Evolutionary conservation across 2,888 invertebrate species (phyloP).

Genomic region (Eristalis arbustorum): DNA sequence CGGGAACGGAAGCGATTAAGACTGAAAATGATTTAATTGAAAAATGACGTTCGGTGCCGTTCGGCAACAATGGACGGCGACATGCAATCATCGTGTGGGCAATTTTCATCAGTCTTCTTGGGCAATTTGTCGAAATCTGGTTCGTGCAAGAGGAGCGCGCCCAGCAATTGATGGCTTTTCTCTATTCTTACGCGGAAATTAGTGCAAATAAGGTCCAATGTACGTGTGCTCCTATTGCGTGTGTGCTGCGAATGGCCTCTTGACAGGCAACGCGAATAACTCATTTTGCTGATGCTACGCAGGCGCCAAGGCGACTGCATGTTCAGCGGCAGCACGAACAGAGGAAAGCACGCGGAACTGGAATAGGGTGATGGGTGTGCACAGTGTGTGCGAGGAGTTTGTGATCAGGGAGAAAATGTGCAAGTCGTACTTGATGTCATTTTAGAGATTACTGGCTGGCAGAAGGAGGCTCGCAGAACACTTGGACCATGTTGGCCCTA

Average conservation of each 20-base stretch:
- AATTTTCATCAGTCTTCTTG: not conserved
- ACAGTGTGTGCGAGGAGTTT: conserved; percentile 28
- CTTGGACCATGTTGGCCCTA: too few species aligned
- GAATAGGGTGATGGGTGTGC: not conserved
- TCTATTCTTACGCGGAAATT: conserved; percentile 25
- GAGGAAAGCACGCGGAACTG: conserved; percentile 32
- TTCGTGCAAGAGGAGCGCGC: conserved; percentile 13
- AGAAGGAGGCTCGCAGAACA: too few species aligned
- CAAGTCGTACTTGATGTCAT: not conserved
- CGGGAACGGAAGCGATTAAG: conserved; percentile 57
- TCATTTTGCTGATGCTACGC: conserved; percentile 54
- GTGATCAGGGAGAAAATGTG: not conserved
- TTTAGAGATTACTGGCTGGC: not conserved
- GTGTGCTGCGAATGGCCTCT: not conserved
- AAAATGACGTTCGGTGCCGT: not conserved
- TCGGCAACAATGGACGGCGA: not conserved
- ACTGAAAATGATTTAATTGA: conserved; percentile 44
- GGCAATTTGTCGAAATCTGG: conserved; percentile 29
- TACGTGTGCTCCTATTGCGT: conserved; percentile 8
- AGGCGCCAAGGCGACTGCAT: conserved; percentile 53
- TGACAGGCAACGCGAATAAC: conserved; percentile 17
- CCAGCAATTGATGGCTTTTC: conserved; percentile 1
- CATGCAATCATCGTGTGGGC: not conserved
- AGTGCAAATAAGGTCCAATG: conserved; percentile 2
- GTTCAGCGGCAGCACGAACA: not conserved